phyloP scores from a whole-genome alignment of 2,113 vertebrate genomes.

The Archocentrus centrarchus region DNA sequence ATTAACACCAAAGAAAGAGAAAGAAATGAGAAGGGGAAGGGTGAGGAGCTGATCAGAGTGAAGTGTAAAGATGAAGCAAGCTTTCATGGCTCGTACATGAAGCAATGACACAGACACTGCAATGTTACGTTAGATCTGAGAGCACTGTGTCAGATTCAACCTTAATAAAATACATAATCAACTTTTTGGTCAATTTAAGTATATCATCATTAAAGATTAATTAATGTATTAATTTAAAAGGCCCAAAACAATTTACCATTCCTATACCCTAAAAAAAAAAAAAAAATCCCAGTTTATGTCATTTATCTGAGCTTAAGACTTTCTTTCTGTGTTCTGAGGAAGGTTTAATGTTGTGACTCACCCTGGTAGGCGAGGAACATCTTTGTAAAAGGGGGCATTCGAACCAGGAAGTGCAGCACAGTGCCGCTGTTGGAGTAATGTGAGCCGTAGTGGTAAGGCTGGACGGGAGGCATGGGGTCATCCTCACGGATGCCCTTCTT shows the following conservation, averaged over 20 bases:
- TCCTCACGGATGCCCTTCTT: constrained; percentile 94
- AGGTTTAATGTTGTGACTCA: constrained; percentile 57
- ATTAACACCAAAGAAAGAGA: constrained; percentile 34
- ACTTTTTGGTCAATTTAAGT: background rate
- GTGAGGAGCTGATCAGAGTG: constrained; percentile 38
- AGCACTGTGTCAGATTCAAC: background rate
- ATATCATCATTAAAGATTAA: too few relatives aligned
- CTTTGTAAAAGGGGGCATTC: constrained; percentile 98
- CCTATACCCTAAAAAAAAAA: background rate
- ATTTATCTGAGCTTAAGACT: background rate
- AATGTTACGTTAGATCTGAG: background rate
- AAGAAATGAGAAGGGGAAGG: constrained; percentile 11
- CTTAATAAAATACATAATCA: background rate
- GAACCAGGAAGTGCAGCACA: constrained; percentile 96
- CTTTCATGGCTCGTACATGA: constrained; percentile 51
- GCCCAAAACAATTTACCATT: background rate
- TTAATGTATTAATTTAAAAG: too few relatives aligned
- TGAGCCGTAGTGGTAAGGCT: constrained; percentile 98
- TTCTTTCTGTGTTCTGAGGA: background rate
- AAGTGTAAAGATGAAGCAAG: constrained; percentile 24
- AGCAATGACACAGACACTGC: background rate
- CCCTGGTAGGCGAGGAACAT: constrained; percentile 99
- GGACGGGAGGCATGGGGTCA: constrained; percentile 98
- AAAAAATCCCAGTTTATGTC: too few relatives aligned
- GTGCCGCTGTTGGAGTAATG: constrained; percentile 99